These are phyloP conservation scores for Rapana venosa DNA, from an alignment of 2,888 invertebrate genomes.

Conservation along the genomic window DNA sequence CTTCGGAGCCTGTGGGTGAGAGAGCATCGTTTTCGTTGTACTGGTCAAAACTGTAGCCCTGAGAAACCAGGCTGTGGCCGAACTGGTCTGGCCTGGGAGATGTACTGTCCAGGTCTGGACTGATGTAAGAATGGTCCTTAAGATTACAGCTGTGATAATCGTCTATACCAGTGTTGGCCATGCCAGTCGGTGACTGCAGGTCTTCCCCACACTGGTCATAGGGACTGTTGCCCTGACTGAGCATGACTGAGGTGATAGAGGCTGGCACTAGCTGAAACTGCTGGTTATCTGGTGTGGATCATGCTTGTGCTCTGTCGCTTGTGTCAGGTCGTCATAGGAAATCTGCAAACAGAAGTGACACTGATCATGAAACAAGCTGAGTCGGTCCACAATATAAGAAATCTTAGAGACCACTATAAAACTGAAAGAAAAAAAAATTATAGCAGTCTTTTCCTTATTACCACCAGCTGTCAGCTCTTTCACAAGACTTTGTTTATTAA, in stretches of 20 bases:
- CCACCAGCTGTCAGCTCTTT: too few species aligned
- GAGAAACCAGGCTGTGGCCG: neutral
- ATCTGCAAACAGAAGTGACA: neutral
- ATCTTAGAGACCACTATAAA: too few species aligned
- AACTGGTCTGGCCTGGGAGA: neutral
- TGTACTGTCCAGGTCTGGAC: neutral
- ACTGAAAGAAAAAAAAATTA: too few species aligned
- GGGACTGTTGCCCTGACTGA: neutral
- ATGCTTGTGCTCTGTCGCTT: neutral
- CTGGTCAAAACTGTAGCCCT: neutral
- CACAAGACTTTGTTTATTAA: too few species aligned
- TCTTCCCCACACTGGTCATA: neutral
- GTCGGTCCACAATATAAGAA: neutral
- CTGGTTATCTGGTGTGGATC: neutral
- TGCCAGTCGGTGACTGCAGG: neutral
- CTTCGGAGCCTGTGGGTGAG: neutral
- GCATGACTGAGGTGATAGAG: neutral
- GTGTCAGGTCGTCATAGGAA: neutral
- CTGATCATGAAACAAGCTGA: neutral
- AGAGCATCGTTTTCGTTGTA: neutral
- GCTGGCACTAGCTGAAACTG: neutral
- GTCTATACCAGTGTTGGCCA: neutral
- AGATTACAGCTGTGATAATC: neutral
- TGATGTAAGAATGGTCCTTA: neutral
- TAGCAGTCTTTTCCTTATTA: too few species aligned